These are phyloP conservation scores for Elephas maximus DNA, from an alignment of 2,113 vertebrate species.

Conservation along the genomic window DNA sequence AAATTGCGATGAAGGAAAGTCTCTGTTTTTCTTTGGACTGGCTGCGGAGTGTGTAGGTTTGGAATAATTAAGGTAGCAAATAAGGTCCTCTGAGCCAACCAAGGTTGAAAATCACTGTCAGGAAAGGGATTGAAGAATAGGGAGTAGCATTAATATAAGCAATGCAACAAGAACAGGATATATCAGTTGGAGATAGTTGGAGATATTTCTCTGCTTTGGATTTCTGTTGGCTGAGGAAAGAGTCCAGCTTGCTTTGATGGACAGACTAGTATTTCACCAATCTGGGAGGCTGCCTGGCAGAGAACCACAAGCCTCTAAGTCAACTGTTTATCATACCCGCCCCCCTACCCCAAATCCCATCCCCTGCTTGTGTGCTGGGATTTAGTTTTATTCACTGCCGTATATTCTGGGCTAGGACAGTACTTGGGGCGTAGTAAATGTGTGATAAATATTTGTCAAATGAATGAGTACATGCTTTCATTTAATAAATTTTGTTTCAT, in stretches of 20 bases:
- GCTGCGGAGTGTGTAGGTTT: neutral
- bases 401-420: neutral
- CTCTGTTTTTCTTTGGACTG: conserved; percentile 7
- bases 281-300: neutral
- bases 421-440: neutral
- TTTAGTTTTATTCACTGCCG: neutral
- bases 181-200: conserved; percentile 40
- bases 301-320: conserved; percentile 60
- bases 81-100: conserved; percentile 45
- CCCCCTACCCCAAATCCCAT: neutral
- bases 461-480: conserved; percentile 10
- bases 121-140: conserved; percentile 26
- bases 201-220: conserved; percentile 57
- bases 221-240: conserved; percentile 48
- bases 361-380: neutral
- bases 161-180: neutral
- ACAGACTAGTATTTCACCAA: conserved; percentile 4
- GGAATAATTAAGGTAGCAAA: conserved; percentile 63
- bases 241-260: conserved; percentile 67
- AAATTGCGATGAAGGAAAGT: neutral
- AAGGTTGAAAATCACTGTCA: neutral
- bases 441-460: neutral
- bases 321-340: neutral
- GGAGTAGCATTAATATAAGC: neutral
- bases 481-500: conserved; percentile 40